phyloP scores from a whole-genome alignment of 2,113 vertebrate genomes.

The Pachyramphus minor region DNA sequence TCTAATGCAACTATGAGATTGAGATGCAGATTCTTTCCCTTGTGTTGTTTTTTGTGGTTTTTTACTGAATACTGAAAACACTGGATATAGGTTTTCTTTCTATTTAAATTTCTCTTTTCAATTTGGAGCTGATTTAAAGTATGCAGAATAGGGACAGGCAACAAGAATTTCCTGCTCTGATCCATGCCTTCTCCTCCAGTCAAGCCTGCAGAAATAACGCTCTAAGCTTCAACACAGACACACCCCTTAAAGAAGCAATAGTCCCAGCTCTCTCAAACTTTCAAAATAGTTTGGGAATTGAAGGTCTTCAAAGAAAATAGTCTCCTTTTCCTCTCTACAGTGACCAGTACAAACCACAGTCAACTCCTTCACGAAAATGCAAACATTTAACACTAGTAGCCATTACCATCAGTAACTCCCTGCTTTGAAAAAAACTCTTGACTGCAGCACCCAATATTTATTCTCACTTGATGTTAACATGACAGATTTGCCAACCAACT shows the following conservation, averaged over 20 bases:
- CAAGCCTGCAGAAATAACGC: neutral
- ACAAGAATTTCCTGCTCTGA: neutral
- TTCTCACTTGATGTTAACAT: neutral
- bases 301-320: neutral
- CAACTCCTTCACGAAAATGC: neutral
- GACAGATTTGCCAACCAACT: constrained; percentile 27
- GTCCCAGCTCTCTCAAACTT: neutral
- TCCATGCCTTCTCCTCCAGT: neutral
- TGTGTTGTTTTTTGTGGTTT: neutral
- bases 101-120: constrained; percentile 14
- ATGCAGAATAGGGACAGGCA: neutral
- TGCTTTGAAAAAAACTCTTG: neutral
- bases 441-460: neutral
- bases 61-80: constrained; percentile 44
- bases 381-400: neutral
- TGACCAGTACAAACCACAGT: neutral
- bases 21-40: constrained; percentile 64
- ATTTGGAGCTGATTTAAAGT: constrained; percentile 5
- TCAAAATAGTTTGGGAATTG: neutral
- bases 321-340: neutral
- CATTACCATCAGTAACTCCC: neutral
- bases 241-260: neutral
- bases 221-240: neutral
- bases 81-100: constrained; percentile 61
- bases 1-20: constrained; percentile 65